Percentiles rank a stretch among this genome's conserved stretches.
These are phyloP conservation scores for Lophochroa leadbeateri DNA, from an alignment of 2,113 vertebrate genomes.

Conservation along the genomic window DNA sequence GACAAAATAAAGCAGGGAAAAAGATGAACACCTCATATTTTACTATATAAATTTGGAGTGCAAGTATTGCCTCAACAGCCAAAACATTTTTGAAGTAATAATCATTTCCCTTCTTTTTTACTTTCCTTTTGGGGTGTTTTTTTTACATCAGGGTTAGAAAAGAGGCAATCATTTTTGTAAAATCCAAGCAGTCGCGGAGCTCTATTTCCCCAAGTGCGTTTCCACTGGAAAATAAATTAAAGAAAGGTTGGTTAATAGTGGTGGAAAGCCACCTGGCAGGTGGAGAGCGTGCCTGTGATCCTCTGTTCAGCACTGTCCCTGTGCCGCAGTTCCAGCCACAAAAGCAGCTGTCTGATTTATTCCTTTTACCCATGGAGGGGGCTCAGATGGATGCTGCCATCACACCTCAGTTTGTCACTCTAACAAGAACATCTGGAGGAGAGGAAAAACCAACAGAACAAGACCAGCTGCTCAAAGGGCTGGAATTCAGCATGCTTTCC, in stretches of 20 bases:
- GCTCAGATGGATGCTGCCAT: not conserved
- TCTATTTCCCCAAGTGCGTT: too few species aligned
- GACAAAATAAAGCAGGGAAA: too few species aligned
- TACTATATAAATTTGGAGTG: too few species aligned
- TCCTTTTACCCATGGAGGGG: not conserved
- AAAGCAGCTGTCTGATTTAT: not conserved
- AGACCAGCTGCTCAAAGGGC: not conserved
- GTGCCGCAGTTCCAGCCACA: not conserved
- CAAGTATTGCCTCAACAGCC: too few species aligned
- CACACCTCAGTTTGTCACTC: not conserved
- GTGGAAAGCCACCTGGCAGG: not conserved
- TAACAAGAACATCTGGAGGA: not conserved
- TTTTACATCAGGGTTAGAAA: too few species aligned
- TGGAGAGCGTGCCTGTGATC: accelerated
- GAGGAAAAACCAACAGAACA: not conserved
- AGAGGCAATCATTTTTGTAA: too few species aligned
- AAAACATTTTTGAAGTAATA: too few species aligned
- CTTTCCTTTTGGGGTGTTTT: too few species aligned
- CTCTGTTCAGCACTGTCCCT: accelerated
- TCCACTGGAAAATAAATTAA: too few species aligned
- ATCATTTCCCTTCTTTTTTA: too few species aligned
- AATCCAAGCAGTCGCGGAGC: too few species aligned
- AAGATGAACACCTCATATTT: too few species aligned
- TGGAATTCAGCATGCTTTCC: not conserved
- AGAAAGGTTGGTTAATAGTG: not conserved